These are phyloP conservation scores for Idaea dimidiata DNA, from an alignment of 2,888 invertebrate genomes.

Conservation along the genomic window DNA sequence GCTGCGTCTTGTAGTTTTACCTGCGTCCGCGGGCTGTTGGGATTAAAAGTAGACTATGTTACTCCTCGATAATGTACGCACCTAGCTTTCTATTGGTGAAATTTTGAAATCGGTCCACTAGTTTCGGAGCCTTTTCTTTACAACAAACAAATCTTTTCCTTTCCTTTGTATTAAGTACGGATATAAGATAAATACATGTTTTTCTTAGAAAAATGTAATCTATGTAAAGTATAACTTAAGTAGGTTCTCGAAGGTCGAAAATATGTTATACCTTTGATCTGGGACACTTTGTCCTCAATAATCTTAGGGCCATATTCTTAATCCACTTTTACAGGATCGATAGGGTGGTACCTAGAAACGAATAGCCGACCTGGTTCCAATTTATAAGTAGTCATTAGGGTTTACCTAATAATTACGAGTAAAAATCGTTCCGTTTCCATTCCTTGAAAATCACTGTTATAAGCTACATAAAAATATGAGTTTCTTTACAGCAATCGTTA, in stretches of 20 bases:
- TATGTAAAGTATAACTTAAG: no score
- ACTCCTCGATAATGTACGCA: no score
- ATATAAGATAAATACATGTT: no score
- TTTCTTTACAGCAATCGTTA: neutral
- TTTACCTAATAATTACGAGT: neutral
- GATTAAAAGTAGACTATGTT: no score
- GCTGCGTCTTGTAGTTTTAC: neutral
- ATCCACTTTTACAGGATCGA: neutral
- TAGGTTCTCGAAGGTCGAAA: no score
- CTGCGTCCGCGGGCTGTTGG: neutral
- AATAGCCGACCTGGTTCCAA: neutral
- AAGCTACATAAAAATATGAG: neutral
- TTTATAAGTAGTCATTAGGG: neutral
- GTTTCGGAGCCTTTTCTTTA: no score
- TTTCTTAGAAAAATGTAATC: no score
- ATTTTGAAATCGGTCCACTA: no score
- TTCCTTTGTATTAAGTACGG: no score
- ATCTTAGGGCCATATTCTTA: slow-evolving; percentile 4
- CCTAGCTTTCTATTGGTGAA: no score
- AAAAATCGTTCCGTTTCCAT: neutral
- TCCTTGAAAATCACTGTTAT: neutral
- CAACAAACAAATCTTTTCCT: no score
- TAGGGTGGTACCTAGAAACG: neutral
- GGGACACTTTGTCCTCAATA: neutral
- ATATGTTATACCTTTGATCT: neutral